Conservation (phyloP, 2,797 vertebrate species). For the Rhabdomys pumilio region DNA sequence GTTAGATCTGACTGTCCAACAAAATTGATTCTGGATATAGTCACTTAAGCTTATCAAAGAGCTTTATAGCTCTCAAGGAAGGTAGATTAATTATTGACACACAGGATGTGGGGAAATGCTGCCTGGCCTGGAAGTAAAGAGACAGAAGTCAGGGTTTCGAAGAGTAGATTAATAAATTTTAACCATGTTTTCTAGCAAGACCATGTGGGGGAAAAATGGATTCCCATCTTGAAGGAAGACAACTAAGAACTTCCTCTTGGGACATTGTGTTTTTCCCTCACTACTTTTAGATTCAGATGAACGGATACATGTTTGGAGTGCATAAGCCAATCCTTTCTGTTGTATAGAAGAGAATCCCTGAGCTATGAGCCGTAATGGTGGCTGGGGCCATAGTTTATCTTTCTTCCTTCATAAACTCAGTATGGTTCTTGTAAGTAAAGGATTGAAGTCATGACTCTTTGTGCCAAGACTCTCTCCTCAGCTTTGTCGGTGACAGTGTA, state of each 20-base stretch:
- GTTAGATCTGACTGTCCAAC: slow-evolving; percentile 29
- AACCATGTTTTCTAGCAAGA: not conserved
- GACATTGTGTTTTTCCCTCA: not conserved
- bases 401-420: not conserved
- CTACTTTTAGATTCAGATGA: slow-evolving; percentile 8
- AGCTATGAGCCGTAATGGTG: not conserved
- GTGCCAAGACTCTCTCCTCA: not conserved
- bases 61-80: slow-evolving; percentile 35
- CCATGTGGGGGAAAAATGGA: not conserved
- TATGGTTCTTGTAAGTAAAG: not conserved
- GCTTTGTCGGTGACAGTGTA: not conserved
- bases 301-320: not conserved
- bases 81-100: slow-evolving; percentile 67
- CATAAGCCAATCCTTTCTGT: not conserved
- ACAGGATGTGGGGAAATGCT: slow-evolving; percentile 51
- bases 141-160: slow-evolving; percentile 11
- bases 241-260: not conserved
- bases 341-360: not conserved
- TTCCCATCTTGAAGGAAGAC: not conserved
- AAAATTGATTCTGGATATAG: slow-evolving; percentile 24
- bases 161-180: slow-evolving; percentile 3
- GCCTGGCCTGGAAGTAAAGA: slow-evolving; percentile 32
- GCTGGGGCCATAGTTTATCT: not conserved
- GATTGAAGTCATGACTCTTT: not conserved
- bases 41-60: slow-evolving; percentile 58